These are phyloP conservation scores for Spodoptera picta DNA, from an alignment of 2,888 invertebrate genomes.

Conservation along the genomic window DNA sequence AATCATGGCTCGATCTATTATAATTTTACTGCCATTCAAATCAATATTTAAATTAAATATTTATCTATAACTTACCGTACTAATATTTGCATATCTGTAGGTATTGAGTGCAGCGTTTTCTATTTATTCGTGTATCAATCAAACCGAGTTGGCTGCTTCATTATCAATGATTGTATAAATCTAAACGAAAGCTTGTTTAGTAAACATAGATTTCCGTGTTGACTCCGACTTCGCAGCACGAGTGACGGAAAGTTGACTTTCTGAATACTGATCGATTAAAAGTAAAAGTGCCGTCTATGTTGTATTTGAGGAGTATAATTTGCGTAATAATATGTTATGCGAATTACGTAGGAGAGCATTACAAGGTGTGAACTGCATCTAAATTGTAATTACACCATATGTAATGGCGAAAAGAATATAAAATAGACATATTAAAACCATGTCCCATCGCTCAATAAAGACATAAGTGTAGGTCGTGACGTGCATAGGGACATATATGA, in stretches of 20 bases:
- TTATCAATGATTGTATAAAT: conserved; percentile 47
- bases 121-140: conserved; percentile 21
- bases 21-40: conserved; percentile 41
- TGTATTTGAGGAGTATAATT: conserved; percentile 65
- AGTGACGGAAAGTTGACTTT: conserved; percentile 78
- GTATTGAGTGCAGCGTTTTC: conserved; percentile 3
- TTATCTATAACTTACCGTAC: conserved; percentile 17
- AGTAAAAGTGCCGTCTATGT: conserved; percentile 75
- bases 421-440: conserved; percentile 36
- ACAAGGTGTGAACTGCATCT: conserved; percentile 52
- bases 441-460: conserved; percentile 37
- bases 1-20: conserved; percentile 50
- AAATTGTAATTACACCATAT: conserved; percentile 51
- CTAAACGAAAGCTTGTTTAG: conserved; percentile 57
- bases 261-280: conserved; percentile 83
- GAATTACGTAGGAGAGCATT: conserved; percentile 53
- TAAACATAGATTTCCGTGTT: conserved; percentile 60
- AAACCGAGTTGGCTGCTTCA: conserved; percentile 37
- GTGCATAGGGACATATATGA: conserved; percentile 4
- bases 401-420: conserved; percentile 45
- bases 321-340: conserved; percentile 69
- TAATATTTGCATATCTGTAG: conserved; percentile 6
- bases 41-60: conserved; percentile 43
- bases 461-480: conserved; percentile 6
- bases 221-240: conserved; percentile 51